Percentiles rank a stretch among this genome's conserved stretches.
These are phyloP conservation scores for Corythornis madagascariensis DNA, from an alignment of 2,113 vertebrate genomes.

Conservation along the genomic window DNA sequence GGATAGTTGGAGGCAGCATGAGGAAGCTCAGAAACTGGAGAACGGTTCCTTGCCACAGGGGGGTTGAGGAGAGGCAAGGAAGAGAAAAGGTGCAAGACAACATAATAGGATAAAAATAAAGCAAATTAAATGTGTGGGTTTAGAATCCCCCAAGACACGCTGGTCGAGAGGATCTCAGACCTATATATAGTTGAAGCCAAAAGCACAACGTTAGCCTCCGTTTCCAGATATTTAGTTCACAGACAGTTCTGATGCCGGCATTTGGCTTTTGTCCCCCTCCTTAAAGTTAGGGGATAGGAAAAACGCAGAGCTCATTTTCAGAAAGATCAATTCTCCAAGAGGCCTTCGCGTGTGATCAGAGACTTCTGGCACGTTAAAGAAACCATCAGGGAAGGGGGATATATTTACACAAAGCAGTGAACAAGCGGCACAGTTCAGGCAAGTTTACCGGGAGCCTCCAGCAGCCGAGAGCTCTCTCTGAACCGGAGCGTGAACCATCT, in stretches of 20 bases:
- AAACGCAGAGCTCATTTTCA: background rate
- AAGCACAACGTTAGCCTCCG: background rate
- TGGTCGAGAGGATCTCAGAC: constrained; percentile 12
- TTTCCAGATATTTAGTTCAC: background rate
- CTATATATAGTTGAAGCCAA: constrained; percentile 9
- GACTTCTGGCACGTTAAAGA: background rate
- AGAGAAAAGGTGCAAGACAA: constrained; percentile 33
- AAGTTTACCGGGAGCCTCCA: background rate
- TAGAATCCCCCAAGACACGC: constrained; percentile 34
- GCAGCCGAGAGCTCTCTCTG: background rate
- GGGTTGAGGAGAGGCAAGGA: background rate
- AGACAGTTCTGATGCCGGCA: background rate
- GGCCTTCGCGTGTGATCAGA: background rate
- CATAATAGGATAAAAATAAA: constrained; percentile 50
- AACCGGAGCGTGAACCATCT: background rate
- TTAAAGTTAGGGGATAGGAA: background rate
- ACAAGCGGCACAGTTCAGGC: background rate
- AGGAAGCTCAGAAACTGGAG: background rate
- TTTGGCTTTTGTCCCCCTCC: background rate
- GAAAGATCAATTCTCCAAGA: background rate
- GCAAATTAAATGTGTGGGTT: constrained; percentile 40
- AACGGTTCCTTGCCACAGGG: background rate
- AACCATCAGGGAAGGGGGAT: background rate
- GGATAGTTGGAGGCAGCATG: background rate
- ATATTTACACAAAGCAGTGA: background rate